phyloP scores from a whole-genome alignment of 2,113 vertebrate genomes.

The Enhydra lutris region DNA sequence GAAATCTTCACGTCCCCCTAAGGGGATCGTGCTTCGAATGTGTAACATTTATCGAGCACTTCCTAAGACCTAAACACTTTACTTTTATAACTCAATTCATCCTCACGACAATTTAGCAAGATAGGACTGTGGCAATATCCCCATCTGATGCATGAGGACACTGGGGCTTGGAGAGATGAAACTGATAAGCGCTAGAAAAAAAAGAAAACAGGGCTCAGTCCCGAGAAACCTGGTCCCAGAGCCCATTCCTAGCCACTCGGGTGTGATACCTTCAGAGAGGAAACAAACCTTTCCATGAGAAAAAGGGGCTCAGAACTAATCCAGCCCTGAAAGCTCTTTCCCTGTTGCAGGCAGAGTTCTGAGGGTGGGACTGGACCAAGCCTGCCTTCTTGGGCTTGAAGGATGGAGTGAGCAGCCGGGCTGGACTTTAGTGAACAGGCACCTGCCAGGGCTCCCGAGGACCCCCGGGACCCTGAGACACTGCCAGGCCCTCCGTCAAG shows the following conservation, averaged over 20 bases:
- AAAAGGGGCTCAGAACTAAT: not conserved
- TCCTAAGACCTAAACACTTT: not conserved
- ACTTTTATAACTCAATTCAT: not conserved
- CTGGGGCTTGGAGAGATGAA: not conserved
- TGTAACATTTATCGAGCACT: not conserved
- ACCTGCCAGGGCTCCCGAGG: rapidly evolving
- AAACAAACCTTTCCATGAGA: not conserved
- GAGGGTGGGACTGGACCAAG: too few species aligned
- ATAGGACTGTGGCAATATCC: not conserved
- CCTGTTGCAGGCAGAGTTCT: too few species aligned
- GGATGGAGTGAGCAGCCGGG: rapidly evolving
- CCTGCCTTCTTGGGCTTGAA: not conserved
- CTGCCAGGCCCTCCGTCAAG: rapidly evolving
- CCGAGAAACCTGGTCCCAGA: not conserved
- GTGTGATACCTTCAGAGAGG: not conserved
- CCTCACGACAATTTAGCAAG: not conserved
- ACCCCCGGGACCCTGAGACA: not conserved
- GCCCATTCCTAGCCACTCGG: not conserved
- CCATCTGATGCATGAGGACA: not conserved
- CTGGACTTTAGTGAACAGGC: rapidly evolving
- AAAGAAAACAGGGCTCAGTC: not conserved
- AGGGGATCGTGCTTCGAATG: not conserved
- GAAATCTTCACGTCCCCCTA: rapidly evolving
- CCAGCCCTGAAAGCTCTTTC: not conserved
- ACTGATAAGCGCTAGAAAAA: not conserved